Percentiles rank a stretch among this genome's conserved stretches.
Evolutionary conservation across 2,888 invertebrate genomes (phyloP).

Genomic region (Plagodis dolabraria): DNA sequence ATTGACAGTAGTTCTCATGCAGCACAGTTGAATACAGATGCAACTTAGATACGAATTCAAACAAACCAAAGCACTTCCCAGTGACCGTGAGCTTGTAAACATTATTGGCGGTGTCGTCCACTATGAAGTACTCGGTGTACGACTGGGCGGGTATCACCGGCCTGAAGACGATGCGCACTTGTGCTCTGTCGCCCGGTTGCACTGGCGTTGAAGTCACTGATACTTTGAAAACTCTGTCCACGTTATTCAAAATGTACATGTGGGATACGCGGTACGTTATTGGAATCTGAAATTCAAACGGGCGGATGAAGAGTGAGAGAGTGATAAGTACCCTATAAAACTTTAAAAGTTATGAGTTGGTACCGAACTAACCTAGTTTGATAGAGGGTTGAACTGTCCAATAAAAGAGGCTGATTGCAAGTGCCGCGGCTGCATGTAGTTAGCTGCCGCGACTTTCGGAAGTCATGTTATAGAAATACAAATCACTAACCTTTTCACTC

Average conservation of each 20-base stretch:
- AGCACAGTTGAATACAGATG: not conserved
- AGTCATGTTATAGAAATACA: too few relatives aligned
- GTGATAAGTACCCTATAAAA: too few relatives aligned
- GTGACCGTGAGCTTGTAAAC: slow-evolving; percentile 64
- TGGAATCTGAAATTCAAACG: slow-evolving; percentile 52
- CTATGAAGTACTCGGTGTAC: slow-evolving; percentile 72
- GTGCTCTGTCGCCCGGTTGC: slow-evolving; percentile 54
- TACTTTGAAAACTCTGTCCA: slow-evolving; percentile 72
- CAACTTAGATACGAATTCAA: not conserved
- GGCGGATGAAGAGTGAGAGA: too few relatives aligned
- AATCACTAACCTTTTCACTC: too few relatives aligned
- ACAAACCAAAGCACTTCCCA: slow-evolving; percentile 71
- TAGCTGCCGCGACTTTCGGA: too few relatives aligned
- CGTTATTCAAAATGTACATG: slow-evolving; percentile 64
- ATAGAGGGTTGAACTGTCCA: too few relatives aligned
- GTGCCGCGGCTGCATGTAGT: too few relatives aligned
- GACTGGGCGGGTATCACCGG: slow-evolving; percentile 67
- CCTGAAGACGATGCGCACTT: slow-evolving; percentile 60
- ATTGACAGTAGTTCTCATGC: too few relatives aligned
- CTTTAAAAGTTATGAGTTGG: too few relatives aligned
- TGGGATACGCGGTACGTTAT: slow-evolving; percentile 65
- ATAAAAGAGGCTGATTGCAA: too few relatives aligned
- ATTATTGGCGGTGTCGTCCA: slow-evolving; percentile 67
- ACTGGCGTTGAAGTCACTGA: slow-evolving; percentile 58
- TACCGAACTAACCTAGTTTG: too few relatives aligned